phyloP scores from a whole-genome alignment of 2,888 invertebrate species.

The Bimastos eiseni region DNA sequence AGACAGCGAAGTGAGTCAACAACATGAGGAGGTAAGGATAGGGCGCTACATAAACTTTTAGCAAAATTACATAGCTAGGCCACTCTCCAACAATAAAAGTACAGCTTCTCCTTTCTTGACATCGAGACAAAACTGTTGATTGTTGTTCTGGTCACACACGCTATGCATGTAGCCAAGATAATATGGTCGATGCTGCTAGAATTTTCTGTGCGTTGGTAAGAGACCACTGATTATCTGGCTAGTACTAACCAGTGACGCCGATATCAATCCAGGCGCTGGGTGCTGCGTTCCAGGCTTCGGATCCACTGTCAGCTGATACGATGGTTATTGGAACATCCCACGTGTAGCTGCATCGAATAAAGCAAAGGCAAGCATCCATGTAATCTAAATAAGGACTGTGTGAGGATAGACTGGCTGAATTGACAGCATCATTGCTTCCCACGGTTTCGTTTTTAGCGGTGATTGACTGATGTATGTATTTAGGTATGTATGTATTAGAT shows the following conservation, averaged over 20 bases:
- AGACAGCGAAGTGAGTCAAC: too few species aligned
- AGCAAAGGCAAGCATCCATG: not conserved
- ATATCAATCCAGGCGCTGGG: slow-evolving; percentile 29
- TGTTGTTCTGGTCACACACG: too few species aligned
- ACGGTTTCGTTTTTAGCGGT: too few species aligned
- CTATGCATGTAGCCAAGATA: too few species aligned
- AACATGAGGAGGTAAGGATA: too few species aligned
- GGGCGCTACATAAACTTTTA: too few species aligned
- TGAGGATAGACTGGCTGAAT: not conserved
- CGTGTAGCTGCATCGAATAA: slow-evolving; percentile 29
- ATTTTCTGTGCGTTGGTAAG: not conserved
- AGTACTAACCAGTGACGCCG: not conserved
- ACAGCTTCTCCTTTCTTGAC: too few species aligned
- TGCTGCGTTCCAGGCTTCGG: slow-evolving; percentile 15
- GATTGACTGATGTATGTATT: too few species aligned
- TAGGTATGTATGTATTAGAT: too few species aligned
- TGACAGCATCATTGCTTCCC: too few species aligned
- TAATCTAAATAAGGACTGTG: not conserved
- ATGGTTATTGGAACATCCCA: slow-evolving; percentile 37
- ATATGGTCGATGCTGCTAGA: not conserved
- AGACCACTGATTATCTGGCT: not conserved
- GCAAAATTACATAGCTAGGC: too few species aligned
- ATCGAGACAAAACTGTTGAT: not conserved
- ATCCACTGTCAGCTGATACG: not conserved
- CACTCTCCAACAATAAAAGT: too few species aligned